Evolutionary conservation across 1,140 invertebrate species (phyloP).

Genomic region (Pseudobourletiella spinata): DNA sequence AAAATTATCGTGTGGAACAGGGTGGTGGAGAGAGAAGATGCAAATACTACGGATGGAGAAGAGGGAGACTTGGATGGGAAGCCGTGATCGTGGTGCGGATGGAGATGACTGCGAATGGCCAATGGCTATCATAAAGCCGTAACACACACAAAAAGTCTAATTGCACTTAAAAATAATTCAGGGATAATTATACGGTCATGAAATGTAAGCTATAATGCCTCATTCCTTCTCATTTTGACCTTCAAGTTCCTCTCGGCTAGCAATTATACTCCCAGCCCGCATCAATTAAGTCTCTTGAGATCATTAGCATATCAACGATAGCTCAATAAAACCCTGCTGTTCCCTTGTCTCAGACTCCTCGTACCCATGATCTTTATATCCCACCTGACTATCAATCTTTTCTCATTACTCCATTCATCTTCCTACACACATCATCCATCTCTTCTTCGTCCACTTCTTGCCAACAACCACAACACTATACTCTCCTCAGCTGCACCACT

Average conservation of each 20-base stretch:
- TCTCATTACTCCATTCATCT: conserved; percentile 27
- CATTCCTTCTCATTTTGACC: conserved; percentile 21
- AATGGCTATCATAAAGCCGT: conserved; percentile 25
- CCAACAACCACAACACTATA: neutral
- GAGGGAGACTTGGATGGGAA: too few relatives aligned
- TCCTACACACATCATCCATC: conserved; percentile 13
- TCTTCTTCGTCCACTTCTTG: neutral
- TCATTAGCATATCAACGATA: conserved; percentile 31
- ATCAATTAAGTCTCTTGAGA: conserved; percentile 29
- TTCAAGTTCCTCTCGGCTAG: conserved; percentile 20
- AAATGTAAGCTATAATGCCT: conserved; percentile 21
- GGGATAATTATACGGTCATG: conserved; percentile 26
- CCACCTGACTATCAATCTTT: conserved; percentile 24
- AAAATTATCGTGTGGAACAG: too few relatives aligned
- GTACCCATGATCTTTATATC: conserved; percentile 21
- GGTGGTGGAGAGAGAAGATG: too few relatives aligned
- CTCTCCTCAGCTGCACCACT: neutral
- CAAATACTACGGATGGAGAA: too few relatives aligned
- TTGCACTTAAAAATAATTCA: conserved; percentile 29
- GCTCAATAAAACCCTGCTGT: conserved; percentile 31
- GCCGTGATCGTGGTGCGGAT: too few relatives aligned
- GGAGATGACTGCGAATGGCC: conserved; percentile 1
- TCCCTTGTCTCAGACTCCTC: conserved; percentile 18
- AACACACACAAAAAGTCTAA: conserved; percentile 26
- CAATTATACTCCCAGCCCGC: conserved; percentile 25